A percentile compares a stretch with the other conserved stretches of the same genome.
phyloP scores from a whole-genome alignment of 2,797 vertebrate species.

The Sebastes hubbsi region DNA sequence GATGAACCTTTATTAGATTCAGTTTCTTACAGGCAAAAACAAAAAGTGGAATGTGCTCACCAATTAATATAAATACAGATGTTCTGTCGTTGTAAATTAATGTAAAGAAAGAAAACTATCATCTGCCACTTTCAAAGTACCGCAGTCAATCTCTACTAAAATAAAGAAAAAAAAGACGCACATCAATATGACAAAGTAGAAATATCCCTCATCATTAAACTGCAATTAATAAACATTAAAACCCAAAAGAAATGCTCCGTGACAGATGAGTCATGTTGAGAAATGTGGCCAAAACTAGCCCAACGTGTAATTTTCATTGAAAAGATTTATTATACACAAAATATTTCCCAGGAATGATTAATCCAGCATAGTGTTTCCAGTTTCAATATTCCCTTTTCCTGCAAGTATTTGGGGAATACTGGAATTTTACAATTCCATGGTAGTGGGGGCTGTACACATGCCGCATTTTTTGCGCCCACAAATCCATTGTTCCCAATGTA shows the following conservation, averaged over 20 bases:
- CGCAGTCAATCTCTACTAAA: background rate
- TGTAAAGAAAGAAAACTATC: background rate
- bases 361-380: constrained; percentile 47
- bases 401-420: constrained; percentile 31
- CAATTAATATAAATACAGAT: constrained; percentile 1
- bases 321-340: constrained; percentile 38
- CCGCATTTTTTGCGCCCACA: too few species aligned
- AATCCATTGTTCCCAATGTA: too few species aligned
- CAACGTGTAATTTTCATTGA: constrained; percentile 14
- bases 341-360: constrained; percentile 30
- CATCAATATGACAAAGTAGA: background rate
- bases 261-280: background rate
- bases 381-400: constrained; percentile 26
- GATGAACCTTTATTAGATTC: constrained; percentile 24
- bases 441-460: background rate
- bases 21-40: constrained; percentile 17
- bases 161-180: background rate
- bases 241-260: background rate
- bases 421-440: constrained; percentile 25
- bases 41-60: background rate
- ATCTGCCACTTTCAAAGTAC: constrained; percentile 3
- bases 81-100: background rate
- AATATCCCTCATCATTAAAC: background rate
- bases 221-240: background rate
- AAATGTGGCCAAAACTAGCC: background rate